Conservation (phyloP, 2,888 invertebrate genomes). For the Caenorhabditis virilis region DNA sequence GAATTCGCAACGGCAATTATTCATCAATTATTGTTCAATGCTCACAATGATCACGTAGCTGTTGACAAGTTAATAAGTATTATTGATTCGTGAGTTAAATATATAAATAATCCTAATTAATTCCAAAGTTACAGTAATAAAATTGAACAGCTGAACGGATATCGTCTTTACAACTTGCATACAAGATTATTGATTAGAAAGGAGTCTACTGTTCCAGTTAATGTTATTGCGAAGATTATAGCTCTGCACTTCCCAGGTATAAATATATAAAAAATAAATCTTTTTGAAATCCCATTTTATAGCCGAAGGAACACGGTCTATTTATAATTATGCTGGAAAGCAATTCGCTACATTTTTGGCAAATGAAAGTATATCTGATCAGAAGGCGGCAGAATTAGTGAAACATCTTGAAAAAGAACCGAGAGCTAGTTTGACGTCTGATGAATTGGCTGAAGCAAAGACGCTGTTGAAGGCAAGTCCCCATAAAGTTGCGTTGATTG, state of each 20-base stretch:
- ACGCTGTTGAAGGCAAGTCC: slow-evolving; percentile 3
- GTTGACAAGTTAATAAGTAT: slow-evolving; percentile 16
- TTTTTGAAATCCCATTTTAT: background rate
- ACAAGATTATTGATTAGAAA: slow-evolving; percentile 8
- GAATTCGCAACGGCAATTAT: slow-evolving; percentile 31
- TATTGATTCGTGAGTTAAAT: slow-evolving; percentile 13
- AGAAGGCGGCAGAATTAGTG: slow-evolving; percentile 10
- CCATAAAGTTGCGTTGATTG: slow-evolving; percentile 20
- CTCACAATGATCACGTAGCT: slow-evolving; percentile 23
- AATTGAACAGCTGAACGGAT: slow-evolving; percentile 7
- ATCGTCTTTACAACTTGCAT: slow-evolving; percentile 10
- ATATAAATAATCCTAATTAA: background rate
- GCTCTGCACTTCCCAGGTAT: slow-evolving; percentile 19
- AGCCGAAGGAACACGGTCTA: background rate
- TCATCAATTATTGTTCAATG: slow-evolving; percentile 13
- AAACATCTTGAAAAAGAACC: slow-evolving; percentile 14
- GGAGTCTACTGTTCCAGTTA: slow-evolving; percentile 1
- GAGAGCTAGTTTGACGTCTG: slow-evolving; percentile 8
- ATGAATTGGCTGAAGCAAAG: slow-evolving; percentile 19
- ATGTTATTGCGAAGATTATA: slow-evolving; percentile 14
- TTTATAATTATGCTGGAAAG: slow-evolving; percentile 6
- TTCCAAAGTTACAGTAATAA: slow-evolving; percentile 4
- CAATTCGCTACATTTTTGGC: slow-evolving; percentile 22
- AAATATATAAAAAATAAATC: background rate
- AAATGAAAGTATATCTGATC: slow-evolving; percentile 20